These are phyloP conservation scores for Darevskia nairensis DNA, from an alignment of 2,797 vertebrate genomes.

Conservation along the genomic window DNA sequence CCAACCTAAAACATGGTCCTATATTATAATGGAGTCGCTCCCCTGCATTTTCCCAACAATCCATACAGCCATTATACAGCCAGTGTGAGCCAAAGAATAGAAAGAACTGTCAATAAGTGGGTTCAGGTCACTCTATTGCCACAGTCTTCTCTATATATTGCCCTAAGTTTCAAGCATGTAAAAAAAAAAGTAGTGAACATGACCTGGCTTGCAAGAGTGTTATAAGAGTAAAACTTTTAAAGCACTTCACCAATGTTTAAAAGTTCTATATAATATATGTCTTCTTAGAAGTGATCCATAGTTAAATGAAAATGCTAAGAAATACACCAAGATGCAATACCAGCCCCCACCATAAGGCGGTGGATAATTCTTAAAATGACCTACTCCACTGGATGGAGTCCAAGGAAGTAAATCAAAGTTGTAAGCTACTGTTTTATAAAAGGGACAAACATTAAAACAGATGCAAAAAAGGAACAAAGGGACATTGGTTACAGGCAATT, in stretches of 20 bases:
- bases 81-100: not conserved
- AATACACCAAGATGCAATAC: not conserved
- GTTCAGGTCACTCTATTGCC: not conserved
- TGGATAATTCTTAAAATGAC: not conserved
- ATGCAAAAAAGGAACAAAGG: not conserved
- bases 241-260: not conserved
- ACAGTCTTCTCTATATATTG: not conserved
- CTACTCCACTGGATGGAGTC: too few species aligned
- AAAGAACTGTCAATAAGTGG: not conserved
- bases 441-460: not conserved
- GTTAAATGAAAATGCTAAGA: rapidly evolving
- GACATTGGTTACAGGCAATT: not conserved
- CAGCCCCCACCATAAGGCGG: not conserved
- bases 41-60: not conserved
- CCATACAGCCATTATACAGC: not conserved
- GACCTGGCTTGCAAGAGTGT: not conserved
- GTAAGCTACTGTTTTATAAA: not conserved
- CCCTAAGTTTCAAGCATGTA: not conserved
- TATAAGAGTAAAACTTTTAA: not conserved
- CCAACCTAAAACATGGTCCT: not conserved
- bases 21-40: not conserved
- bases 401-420: not conserved
- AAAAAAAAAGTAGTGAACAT: not conserved
- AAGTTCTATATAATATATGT: not conserved
- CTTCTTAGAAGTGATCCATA: rapidly evolving